A percentile compares a stretch with the other conserved stretches of the same genome.
Evolutionary conservation across 2,797 vertebrate genomes (phyloP).

Genomic region (Oreochromis grahami): DNA sequence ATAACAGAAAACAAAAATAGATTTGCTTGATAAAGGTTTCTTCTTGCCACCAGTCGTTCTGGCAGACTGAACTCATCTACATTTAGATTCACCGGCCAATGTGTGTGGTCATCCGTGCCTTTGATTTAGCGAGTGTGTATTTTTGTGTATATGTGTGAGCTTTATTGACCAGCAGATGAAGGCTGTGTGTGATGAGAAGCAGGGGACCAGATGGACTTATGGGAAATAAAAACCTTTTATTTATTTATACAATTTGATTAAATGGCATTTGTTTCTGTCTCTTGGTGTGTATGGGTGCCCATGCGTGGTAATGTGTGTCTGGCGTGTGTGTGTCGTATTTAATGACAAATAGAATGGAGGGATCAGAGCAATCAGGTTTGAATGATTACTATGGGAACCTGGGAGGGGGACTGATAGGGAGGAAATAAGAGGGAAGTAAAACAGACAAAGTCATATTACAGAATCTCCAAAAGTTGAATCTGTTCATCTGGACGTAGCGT

Average conservation of each 20-base stretch:
- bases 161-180: conserved; percentile 68
- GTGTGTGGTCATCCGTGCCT: conserved; percentile 70
- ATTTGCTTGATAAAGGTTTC: conserved; percentile 67
- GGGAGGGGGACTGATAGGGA: conserved; percentile 41
- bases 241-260: conserved; percentile 75
- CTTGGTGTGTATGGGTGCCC: conserved; percentile 19
- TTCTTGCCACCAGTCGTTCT: conserved; percentile 54
- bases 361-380: conserved; percentile 71
- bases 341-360: conserved; percentile 71
- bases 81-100: conserved; percentile 63
- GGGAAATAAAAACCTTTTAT: conserved; percentile 74
- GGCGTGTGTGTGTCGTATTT: conserved; percentile 34
- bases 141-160: conserved; percentile 12
- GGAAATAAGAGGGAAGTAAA: conserved; percentile 12
- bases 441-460: conserved; percentile 38
- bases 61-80: conserved; percentile 64
- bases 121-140: conserved; percentile 30
- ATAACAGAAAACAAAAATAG: conserved; percentile 56
- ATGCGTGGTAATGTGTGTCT: not conserved
- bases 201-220: conserved; percentile 65
- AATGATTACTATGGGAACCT: conserved; percentile 71
- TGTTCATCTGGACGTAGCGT: no score
- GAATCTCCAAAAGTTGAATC: no score
- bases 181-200: conserved; percentile 57
- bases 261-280: conserved; percentile 71